These are phyloP conservation scores for Propithecus coquereli DNA, from an alignment of 2,113 vertebrate species.

Conservation along the genomic window DNA sequence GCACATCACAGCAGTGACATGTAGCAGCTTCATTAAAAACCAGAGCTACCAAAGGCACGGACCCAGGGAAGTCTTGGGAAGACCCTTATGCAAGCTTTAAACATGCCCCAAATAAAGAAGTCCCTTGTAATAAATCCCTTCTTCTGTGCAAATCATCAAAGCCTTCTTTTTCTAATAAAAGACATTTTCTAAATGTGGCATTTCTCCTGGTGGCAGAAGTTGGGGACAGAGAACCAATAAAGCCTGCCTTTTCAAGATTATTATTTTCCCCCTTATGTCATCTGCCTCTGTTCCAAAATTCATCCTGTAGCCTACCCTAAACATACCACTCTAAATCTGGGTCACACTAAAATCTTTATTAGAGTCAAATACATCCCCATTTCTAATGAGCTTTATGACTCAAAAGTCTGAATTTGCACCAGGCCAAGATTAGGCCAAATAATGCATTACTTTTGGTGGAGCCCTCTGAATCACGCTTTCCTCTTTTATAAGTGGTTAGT, in stretches of 20 bases:
- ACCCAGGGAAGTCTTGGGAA: not conserved
- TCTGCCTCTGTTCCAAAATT: not conserved
- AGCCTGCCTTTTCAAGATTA: not conserved
- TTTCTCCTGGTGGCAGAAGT: conserved; percentile 22
- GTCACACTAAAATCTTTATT: conserved; percentile 52
- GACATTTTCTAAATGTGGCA: not conserved
- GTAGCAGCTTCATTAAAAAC: not conserved
- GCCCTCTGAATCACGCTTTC: conserved; percentile 64
- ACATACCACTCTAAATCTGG: conserved; percentile 41
- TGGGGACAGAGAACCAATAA: conserved; percentile 13
- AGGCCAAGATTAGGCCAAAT: conserved; percentile 33
- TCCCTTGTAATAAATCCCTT: not conserved
- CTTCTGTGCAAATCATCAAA: not conserved
- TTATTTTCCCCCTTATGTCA: not conserved
- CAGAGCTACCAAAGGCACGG: not conserved
- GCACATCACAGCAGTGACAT: not conserved
- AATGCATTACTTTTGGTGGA: conserved; percentile 54
- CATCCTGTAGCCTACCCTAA: conserved; percentile 12
- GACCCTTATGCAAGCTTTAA: not conserved
- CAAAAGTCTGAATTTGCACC: conserved; percentile 57
- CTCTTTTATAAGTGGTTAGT: conserved; percentile 58
- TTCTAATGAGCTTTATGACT: conserved; percentile 66
- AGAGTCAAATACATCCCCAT: conserved; percentile 40
- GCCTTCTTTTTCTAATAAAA: not conserved
- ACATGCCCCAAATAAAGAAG: not conserved